Percentiles rank a stretch among this genome's conserved stretches.
phyloP scores from a whole-genome alignment of 2,888 invertebrate genomes.

The Syritta pipiens region DNA sequence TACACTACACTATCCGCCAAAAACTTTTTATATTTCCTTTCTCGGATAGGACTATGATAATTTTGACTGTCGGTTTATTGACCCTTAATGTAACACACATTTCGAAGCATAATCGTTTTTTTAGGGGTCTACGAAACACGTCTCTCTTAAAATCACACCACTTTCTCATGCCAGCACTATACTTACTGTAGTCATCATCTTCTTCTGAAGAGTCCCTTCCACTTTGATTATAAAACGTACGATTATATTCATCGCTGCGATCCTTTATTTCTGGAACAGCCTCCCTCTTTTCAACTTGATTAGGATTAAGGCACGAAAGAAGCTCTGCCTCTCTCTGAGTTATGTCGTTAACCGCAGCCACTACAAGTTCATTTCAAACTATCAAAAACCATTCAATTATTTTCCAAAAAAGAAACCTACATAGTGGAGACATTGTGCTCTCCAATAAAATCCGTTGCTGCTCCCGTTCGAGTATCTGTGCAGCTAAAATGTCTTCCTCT shows the following conservation, averaged over 20 bases:
- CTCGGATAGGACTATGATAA: too few relatives aligned
- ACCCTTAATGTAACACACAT: too few relatives aligned
- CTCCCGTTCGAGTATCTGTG: constrained; percentile 57
- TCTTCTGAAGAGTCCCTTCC: constrained; percentile 48
- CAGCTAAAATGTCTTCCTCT: constrained; percentile 30
- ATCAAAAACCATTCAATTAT: too few relatives aligned
- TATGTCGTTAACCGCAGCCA: constrained; percentile 72
- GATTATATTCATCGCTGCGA: constrained; percentile 2
- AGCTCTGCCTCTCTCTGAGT: constrained; percentile 71
- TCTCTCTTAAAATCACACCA: too few relatives aligned
- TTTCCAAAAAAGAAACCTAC: constrained; percentile 58
- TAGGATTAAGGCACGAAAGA: constrained; percentile 70
- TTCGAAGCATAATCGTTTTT: too few relatives aligned
- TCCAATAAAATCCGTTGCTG: constrained; percentile 70
- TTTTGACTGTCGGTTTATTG: too few relatives aligned
- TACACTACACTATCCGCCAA: too few relatives aligned
- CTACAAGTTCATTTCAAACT: constrained; percentile 43
- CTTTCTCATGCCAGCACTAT: too few relatives aligned
- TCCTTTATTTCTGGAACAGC: too few relatives aligned
- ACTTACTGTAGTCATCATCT: constrained; percentile 68
- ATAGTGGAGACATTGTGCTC: constrained; percentile 72
- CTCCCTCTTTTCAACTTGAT: constrained; percentile 49
- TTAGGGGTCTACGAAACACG: too few relatives aligned
- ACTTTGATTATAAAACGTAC: not conserved
- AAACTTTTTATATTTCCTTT: too few relatives aligned